These are phyloP conservation scores for Pseudopleuronectes americanus DNA, from an alignment of 2,797 vertebrate genomes.

Conservation along the genomic window DNA sequence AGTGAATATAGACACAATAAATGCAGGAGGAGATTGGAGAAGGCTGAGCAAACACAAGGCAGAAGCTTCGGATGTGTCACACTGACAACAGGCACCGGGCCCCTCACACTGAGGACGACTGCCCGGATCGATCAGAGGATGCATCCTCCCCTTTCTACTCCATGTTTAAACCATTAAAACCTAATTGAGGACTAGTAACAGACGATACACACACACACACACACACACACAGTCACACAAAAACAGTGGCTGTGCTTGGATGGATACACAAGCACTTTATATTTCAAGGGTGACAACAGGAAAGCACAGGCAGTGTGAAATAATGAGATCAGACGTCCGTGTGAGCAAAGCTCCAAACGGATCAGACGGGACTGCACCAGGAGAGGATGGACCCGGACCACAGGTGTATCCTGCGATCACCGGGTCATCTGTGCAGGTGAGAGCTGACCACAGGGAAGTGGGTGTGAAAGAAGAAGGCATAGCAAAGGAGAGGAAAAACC, in stretches of 20 bases:
- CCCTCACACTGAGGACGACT: constrained; percentile 54
- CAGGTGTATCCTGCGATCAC: constrained; percentile 22
- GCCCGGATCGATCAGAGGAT: constrained; percentile 66
- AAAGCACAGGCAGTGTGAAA: constrained; percentile 31
- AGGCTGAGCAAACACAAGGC: constrained; percentile 41
- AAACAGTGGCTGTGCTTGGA: constrained; percentile 15
- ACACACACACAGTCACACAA: constrained; percentile 11
- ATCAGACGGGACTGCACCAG: constrained; percentile 53
- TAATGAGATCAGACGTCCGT: constrained; percentile 57
- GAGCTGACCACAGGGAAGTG: constrained; percentile 20
- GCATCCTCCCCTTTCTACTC: constrained; percentile 36
- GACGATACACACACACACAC: constrained; percentile 19
- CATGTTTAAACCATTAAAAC: constrained; percentile 66
- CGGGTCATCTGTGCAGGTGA: constrained; percentile 31
- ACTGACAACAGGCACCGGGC: constrained; percentile 29
- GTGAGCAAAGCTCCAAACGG: constrained; percentile 54
- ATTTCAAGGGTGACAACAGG: constrained; percentile 50
- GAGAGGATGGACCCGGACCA: constrained; percentile 23
- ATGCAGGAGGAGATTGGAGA: constrained; percentile 27
- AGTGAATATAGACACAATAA: constrained; percentile 13
- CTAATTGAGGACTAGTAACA: constrained; percentile 60
- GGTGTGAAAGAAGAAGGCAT: neutral
- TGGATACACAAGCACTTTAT: constrained; percentile 14
- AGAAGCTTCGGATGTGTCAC: constrained; percentile 55
- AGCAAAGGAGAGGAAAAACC: neutral